phyloP scores from a whole-genome alignment of 2,888 invertebrate genomes.

The Terebella lapidaria region DNA sequence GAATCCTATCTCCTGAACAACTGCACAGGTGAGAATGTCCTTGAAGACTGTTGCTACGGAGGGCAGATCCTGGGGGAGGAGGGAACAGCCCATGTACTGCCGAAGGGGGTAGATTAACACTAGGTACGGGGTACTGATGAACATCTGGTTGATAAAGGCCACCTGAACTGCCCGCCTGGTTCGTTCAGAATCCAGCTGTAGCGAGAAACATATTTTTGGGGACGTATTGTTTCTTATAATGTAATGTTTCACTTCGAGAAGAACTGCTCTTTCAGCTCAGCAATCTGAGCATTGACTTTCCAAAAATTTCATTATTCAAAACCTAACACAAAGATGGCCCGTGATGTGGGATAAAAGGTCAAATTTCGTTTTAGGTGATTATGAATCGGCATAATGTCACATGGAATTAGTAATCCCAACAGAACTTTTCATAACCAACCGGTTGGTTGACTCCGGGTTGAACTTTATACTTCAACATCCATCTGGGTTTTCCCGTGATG shows the following conservation, averaged over 20 bases:
- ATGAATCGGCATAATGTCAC: too few relatives aligned
- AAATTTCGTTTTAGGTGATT: too few relatives aligned
- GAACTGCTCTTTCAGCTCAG: too few relatives aligned
- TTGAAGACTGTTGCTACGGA: background rate
- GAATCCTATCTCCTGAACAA: conserved; percentile 13
- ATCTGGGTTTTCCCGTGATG: background rate
- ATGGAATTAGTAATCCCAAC: too few relatives aligned
- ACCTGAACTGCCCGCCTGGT: background rate
- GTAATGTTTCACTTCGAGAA: too few relatives aligned
- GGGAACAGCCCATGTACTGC: background rate
- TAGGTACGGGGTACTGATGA: background rate
- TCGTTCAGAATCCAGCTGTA: background rate
- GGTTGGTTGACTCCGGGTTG: conserved; percentile 77
- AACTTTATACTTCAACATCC: background rate
- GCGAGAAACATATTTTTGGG: background rate
- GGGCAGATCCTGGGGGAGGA: background rate
- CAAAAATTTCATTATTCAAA: too few relatives aligned
- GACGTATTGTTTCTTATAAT: too few relatives aligned
- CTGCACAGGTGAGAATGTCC: conserved; percentile 8
- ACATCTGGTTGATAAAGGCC: background rate
- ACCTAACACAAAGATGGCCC: too few relatives aligned
- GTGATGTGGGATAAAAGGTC: too few relatives aligned
- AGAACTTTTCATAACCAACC: conserved; percentile 61
- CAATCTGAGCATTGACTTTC: too few relatives aligned
- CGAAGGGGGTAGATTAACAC: background rate